Conservation (phyloP, 2,888 invertebrate species). For the Acrobasis repandana region DNA sequence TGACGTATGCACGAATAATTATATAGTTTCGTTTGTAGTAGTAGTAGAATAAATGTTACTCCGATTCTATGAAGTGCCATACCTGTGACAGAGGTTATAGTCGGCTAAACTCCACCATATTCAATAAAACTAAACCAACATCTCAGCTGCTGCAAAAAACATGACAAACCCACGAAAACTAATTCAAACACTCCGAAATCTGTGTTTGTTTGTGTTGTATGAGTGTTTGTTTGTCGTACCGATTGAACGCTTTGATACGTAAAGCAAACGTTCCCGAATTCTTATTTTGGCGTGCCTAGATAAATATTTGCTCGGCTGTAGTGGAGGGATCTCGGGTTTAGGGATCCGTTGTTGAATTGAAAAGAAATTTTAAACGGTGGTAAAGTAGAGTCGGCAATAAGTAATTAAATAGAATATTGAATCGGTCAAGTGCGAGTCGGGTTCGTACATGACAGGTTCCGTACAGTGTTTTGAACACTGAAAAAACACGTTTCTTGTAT, state of each 20-base stretch:
- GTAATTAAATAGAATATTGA: too few relatives aligned
- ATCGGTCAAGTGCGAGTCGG: too few relatives aligned
- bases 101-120: too few relatives aligned
- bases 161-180: slow-evolving; percentile 15
- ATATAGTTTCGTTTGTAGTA: too few relatives aligned
- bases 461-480: too few relatives aligned
- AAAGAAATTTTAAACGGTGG: neutral
- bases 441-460: too few relatives aligned
- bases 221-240: slow-evolving; percentile 43
- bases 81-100: too few relatives aligned
- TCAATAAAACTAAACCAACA: slow-evolving; percentile 3
- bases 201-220: slow-evolving; percentile 24
- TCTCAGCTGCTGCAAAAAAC: slow-evolving; percentile 7
- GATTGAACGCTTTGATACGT: slow-evolving; percentile 60
- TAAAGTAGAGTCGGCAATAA: neutral
- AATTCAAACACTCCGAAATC: slow-evolving; percentile 16
- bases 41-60: too few relatives aligned
- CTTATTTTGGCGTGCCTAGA: slow-evolving; percentile 20
- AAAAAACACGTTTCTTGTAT: too few relatives aligned
- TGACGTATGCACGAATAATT: too few relatives aligned
- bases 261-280: slow-evolving; percentile 43
- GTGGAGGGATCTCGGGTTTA: slow-evolving; percentile 9
- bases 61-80: too few relatives aligned
- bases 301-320: slow-evolving; percentile 14
- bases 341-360: neutral